phyloP scores from a whole-genome alignment of 2,888 invertebrate species.

The Pinctada fucata region DNA sequence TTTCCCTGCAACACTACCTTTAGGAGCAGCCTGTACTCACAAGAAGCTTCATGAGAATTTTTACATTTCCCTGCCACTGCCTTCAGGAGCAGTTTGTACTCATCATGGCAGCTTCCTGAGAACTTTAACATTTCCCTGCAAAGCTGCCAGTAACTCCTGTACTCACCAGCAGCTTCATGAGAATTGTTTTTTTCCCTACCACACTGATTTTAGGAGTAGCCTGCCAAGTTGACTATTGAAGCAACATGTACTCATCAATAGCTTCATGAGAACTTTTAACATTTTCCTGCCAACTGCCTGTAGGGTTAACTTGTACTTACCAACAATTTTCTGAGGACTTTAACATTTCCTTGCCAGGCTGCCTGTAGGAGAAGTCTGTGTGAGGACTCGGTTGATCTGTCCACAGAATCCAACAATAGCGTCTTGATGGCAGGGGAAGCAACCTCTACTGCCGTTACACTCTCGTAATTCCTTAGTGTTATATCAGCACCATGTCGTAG shows the following conservation, averaged over 20 bases:
- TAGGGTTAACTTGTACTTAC: constrained; percentile 49
- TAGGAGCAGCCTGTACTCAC: too few relatives aligned
- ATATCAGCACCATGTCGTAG: constrained; percentile 73
- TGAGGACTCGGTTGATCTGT: constrained; percentile 61
- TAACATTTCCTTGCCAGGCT: constrained; percentile 74
- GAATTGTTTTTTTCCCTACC: too few relatives aligned
- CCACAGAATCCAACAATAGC: constrained; percentile 70
- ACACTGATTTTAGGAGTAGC: too few relatives aligned
- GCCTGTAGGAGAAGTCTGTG: constrained; percentile 73
- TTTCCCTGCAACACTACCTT: too few relatives aligned
- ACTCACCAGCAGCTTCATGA: too few relatives aligned
- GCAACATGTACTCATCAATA: too few relatives aligned
- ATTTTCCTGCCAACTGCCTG: too few relatives aligned
- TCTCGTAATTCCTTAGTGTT: constrained; percentile 73
- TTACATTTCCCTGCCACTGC: too few relatives aligned
- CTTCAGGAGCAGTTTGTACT: too few relatives aligned
- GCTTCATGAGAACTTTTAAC: too few relatives aligned
- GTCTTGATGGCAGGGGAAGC: constrained; percentile 70
- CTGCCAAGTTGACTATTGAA: too few relatives aligned
- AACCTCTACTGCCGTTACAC: constrained; percentile 72
- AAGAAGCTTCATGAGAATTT: too few relatives aligned
- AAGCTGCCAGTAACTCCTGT: neutral
- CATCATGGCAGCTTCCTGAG: neutral
- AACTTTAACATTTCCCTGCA: neutral
- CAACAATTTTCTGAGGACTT: constrained; percentile 68